Conservation (phyloP, 2,113 vertebrate species). For the Pterocles orientalis region DNA sequence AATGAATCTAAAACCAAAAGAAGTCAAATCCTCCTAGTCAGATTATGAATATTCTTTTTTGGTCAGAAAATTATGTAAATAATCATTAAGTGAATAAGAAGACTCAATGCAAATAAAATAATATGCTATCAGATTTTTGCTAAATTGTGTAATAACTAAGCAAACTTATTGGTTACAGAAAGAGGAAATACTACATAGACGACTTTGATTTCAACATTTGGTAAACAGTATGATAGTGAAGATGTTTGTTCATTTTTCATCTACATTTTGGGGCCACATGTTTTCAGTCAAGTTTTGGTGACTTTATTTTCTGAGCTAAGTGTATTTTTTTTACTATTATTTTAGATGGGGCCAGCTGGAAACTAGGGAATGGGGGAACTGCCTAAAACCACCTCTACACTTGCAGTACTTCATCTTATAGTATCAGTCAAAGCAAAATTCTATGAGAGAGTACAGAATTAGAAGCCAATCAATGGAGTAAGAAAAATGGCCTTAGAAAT, state of each 20-base stretch:
- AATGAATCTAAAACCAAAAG: not conserved
- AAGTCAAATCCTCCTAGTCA: not conserved
- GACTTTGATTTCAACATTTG: conserved; percentile 22
- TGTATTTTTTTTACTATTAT: not conserved
- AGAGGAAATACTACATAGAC: not conserved
- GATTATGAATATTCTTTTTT: not conserved
- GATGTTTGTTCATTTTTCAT: conserved; percentile 15
- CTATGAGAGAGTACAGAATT: not conserved
- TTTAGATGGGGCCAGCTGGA: not conserved
- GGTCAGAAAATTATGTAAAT: not conserved
- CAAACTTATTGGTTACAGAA: not conserved
- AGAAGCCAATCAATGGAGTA: not conserved
- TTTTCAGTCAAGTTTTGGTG: conserved; percentile 11
- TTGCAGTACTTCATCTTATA: not conserved
- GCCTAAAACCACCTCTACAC: not conserved
- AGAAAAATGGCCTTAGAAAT: not conserved
- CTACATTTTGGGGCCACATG: conserved; percentile 25
- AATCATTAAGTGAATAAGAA: not conserved
- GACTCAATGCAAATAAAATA: not conserved
- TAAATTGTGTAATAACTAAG: not conserved
- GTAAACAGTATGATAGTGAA: conserved; percentile 28
- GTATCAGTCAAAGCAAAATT: not conserved
- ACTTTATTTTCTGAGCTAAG: not conserved
- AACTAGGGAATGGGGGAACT: not conserved
- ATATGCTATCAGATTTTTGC: not conserved